phyloP scores from a whole-genome alignment of 2,888 invertebrate species.

The Andricus curvator region DNA sequence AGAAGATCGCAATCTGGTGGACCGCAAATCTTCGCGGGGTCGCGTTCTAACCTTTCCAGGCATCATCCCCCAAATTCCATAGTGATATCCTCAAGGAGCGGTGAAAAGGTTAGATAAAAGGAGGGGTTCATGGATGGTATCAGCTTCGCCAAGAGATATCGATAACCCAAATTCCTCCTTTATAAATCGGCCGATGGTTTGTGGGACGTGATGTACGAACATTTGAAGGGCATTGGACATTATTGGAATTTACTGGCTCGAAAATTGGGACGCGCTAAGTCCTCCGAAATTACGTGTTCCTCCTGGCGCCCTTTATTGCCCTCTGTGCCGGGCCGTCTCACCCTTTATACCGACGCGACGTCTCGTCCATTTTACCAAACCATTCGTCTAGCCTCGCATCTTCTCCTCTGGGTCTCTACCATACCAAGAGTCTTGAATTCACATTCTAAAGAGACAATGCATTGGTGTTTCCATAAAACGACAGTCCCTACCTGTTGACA shows the following conservation, averaged over 20 bases:
- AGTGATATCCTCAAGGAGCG: constrained; percentile 44
- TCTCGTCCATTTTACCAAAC: constrained; percentile 21
- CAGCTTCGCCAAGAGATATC: constrained; percentile 62
- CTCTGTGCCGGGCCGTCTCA: not conserved
- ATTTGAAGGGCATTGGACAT: constrained; percentile 70
- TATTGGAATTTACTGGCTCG: constrained; percentile 74
- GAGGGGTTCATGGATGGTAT: constrained; percentile 32
- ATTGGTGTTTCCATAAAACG: constrained; percentile 41
- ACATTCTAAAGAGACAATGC: not conserved
- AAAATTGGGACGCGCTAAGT: constrained; percentile 70
- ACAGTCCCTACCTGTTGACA: constrained; percentile 42
- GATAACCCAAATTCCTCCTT: constrained; percentile 69
- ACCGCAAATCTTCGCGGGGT: constrained; percentile 31
- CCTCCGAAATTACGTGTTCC: constrained; percentile 25
- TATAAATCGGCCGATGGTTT: constrained; percentile 67
- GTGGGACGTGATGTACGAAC: constrained; percentile 70
- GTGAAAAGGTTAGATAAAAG: constrained; percentile 41
- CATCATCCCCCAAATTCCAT: constrained; percentile 47
- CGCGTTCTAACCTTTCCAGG: constrained; percentile 40
- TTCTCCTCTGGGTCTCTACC: not conserved
- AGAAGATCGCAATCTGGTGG: constrained; percentile 42
- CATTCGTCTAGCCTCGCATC: constrained; percentile 37
- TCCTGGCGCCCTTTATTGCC: constrained; percentile 20
- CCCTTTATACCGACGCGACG: not conserved
- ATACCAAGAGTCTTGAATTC: not conserved